These are phyloP conservation scores for Asbolus verrucosus DNA, from an alignment of 1,140 invertebrate species.

Conservation along the genomic window DNA sequence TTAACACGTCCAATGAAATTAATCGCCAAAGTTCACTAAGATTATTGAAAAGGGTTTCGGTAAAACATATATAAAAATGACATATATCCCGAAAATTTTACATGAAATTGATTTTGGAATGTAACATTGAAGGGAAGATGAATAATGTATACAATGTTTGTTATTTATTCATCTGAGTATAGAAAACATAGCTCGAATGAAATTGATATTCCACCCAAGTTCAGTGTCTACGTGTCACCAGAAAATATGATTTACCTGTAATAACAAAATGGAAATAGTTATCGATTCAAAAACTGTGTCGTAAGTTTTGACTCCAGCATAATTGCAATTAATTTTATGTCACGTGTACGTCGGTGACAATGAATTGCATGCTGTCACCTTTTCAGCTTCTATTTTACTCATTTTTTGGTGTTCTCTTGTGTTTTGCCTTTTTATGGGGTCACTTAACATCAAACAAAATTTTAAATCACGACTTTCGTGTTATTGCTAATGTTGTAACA, in stretches of 20 bases:
- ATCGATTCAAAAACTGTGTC: constrained; percentile 7
- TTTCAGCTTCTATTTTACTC: constrained; percentile 7
- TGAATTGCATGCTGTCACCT: neutral
- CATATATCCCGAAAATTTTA: constrained; percentile 39
- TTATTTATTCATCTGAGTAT: constrained; percentile 45
- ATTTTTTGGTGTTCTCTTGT: constrained; percentile 14
- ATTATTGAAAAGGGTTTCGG: neutral
- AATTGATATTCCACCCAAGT: constrained; percentile 42
- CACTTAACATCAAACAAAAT: constrained; percentile 11
- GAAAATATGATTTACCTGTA: constrained; percentile 41
- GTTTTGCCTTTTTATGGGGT: neutral
- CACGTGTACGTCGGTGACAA: neutral
- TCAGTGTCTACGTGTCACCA: constrained; percentile 34
- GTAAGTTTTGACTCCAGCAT: constrained; percentile 3
- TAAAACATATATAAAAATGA: constrained; percentile 22
- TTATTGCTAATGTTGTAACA: neutral
- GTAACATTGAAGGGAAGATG: constrained; percentile 30
- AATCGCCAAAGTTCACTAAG: neutral
- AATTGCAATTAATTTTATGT: constrained; percentile 18
- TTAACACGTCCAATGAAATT: neutral
- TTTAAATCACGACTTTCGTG: neutral
- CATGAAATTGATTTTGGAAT: constrained; percentile 39
- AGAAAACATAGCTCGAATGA: constrained; percentile 38
- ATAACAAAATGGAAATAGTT: constrained; percentile 41
- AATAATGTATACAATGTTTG: constrained; percentile 43